Conservation (phyloP, 1,140 invertebrate species). For the Zophobas atratus region DNA sequence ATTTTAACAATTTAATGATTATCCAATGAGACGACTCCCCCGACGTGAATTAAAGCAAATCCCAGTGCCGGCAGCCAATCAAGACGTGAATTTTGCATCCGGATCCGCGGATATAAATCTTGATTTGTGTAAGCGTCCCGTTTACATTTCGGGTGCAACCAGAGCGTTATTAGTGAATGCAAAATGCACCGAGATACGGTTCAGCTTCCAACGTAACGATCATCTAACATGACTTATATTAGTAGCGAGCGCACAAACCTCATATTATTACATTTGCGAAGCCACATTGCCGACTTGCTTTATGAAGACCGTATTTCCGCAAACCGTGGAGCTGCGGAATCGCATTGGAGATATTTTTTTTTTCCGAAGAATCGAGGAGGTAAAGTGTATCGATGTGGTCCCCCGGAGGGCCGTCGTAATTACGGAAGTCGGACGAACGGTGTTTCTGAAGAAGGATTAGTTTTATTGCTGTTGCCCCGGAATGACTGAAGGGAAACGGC, state of each 20-base stretch:
- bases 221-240: constrained; percentile 42
- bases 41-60: neutral
- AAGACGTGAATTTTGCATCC: constrained; percentile 28
- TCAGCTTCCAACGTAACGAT: constrained; percentile 25
- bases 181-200: constrained; percentile 32
- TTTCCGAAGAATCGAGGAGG: neutral
- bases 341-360: too few relatives aligned
- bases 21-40: constrained; percentile 21
- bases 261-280: constrained; percentile 25
- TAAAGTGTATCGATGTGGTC: constrained; percentile 37
- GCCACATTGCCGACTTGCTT: constrained; percentile 18
- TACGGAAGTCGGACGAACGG: constrained; percentile 15
- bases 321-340: neutral
- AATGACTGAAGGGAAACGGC: neutral
- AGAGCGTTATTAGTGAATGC: constrained; percentile 30
- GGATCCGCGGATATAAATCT: constrained; percentile 13
- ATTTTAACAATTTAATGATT: constrained; percentile 35
- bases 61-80: constrained; percentile 4
- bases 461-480: constrained; percentile 15
- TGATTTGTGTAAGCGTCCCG: constrained; percentile 18
- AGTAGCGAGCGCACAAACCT: constrained; percentile 17
- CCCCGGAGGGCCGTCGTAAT: constrained; percentile 16
- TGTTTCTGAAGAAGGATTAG: constrained; percentile 14
- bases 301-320: constrained; percentile 31
- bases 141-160: constrained; percentile 28